Conservation (phyloP, 2,113 vertebrate species). For the Tachysurus fulvidraco region DNA sequence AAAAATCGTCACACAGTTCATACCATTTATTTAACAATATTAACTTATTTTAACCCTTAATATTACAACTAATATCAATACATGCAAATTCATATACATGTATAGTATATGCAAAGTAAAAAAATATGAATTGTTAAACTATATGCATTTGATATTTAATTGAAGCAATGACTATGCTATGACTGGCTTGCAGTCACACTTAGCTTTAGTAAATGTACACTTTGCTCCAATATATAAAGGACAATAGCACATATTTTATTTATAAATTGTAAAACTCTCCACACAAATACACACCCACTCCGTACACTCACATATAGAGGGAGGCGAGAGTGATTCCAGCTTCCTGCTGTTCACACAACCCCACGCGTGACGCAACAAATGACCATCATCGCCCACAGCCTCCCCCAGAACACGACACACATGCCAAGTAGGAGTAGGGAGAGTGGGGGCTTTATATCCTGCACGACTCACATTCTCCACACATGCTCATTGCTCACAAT, state of each 20-base stretch:
- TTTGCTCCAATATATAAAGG: neutral
- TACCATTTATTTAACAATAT: too few relatives aligned
- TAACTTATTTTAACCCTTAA: neutral
- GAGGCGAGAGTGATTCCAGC: slow-evolving; percentile 57
- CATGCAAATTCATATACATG: neutral
- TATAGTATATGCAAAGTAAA: neutral
- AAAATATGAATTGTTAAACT: neutral
- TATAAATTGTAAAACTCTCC: slow-evolving; percentile 5
- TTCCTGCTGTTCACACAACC: slow-evolving; percentile 64
- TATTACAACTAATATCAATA: neutral
- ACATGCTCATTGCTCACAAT: slow-evolving; percentile 18
- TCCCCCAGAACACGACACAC: slow-evolving; percentile 59
- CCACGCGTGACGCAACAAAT: slow-evolving; percentile 68
- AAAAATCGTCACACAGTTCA: neutral
- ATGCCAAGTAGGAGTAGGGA: slow-evolving; percentile 52
- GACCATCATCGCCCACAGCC: slow-evolving; percentile 65
- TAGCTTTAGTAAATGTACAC: slow-evolving; percentile 21
- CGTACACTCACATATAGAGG: slow-evolving; percentile 11
- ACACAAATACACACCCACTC: slow-evolving; percentile 30
- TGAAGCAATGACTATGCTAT: neutral
- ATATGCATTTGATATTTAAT: neutral
- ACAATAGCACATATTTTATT: slow-evolving; percentile 3
- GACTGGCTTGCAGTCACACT: neutral
- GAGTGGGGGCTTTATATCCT: slow-evolving; percentile 43
- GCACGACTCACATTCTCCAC: slow-evolving; percentile 48